These are phyloP conservation scores for Trinectes maculatus DNA, from an alignment of 2,113 vertebrate genomes.

Conservation along the genomic window DNA sequence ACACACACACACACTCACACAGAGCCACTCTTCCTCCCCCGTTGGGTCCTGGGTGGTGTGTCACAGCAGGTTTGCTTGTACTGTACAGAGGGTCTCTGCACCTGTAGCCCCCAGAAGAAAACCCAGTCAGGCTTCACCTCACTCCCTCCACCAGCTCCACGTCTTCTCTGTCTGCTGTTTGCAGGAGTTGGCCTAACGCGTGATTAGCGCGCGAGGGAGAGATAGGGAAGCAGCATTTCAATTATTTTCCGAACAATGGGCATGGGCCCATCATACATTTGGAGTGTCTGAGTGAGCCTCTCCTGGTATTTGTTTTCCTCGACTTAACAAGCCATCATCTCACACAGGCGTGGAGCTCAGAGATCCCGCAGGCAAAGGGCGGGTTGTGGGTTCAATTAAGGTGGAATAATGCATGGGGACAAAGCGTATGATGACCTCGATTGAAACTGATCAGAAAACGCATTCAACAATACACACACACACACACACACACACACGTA, in stretches of 20 bases:
- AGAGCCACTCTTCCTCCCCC: conserved; percentile 22
- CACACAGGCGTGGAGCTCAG: conserved; percentile 61
- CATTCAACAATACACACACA: conserved; percentile 18
- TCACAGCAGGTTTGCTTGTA: conserved; percentile 68
- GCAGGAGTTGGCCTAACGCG: conserved; percentile 45
- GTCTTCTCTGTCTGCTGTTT: conserved; percentile 50
- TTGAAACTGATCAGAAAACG: conserved; percentile 73
- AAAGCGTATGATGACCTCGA: conserved; percentile 66
- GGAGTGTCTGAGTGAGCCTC: conserved; percentile 62
- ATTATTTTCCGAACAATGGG: conserved; percentile 54
- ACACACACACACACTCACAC: conserved; percentile 5
- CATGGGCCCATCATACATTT: conserved; percentile 49
- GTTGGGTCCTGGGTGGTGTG: conserved; percentile 55
- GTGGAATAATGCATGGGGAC: conserved; percentile 75
- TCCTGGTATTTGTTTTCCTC: conserved; percentile 72
- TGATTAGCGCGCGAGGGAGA: conserved; percentile 42
- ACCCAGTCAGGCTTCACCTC: conserved; percentile 47
- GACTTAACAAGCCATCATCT: conserved; percentile 74
- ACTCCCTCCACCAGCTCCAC: conserved; percentile 27
- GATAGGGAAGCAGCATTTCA: conserved; percentile 51
- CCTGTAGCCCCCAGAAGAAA: conserved; percentile 60
- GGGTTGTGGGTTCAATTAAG: conserved; percentile 71
- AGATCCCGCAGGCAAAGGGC: conserved; percentile 69
- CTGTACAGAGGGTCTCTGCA: conserved; percentile 56
- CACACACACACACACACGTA: neutral